Percentiles rank a stretch among this genome's conserved stretches.
These are phyloP conservation scores for Saccostrea glomerata DNA, from an alignment of 1,140 invertebrate species.

Conservation along the genomic window DNA sequence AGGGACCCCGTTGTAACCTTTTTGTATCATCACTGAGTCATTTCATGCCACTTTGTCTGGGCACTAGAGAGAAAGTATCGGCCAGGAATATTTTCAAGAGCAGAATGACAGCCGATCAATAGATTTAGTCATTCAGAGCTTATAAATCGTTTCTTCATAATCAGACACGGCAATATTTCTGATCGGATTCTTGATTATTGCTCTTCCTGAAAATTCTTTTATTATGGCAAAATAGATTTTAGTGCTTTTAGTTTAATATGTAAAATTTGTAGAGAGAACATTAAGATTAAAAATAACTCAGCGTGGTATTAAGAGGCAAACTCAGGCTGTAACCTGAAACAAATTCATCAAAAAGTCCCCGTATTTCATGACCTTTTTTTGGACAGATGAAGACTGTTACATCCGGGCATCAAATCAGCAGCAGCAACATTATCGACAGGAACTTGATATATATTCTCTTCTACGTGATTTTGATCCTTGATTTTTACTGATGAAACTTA, in stretches of 20 bases:
- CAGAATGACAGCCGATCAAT: slow-evolving; percentile 14
- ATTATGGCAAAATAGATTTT: neutral
- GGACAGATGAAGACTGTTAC: neutral
- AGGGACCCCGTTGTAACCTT: neutral
- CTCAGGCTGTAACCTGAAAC: no score
- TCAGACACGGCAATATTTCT: neutral
- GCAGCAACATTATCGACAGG: no score
- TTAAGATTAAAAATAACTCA: no score
- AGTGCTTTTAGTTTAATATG: neutral
- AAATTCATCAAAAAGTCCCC: neutral
- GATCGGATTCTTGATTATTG: neutral
- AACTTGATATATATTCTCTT: no score
- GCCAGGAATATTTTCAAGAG: neutral
- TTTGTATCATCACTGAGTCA: slow-evolving; percentile 17
- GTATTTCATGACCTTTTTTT: neutral
- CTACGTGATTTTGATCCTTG: no score
- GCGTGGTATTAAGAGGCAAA: no score
- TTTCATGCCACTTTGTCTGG: slow-evolving; percentile 10
- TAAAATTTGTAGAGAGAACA: neutral
- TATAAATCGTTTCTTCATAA: neutral
- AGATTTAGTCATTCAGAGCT: slow-evolving; percentile 11
- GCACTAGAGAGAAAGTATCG: neutral
- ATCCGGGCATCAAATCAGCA: no score
- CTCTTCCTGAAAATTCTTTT: neutral
- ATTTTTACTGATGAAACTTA: no score